Percentiles rank a stretch among this genome's conserved stretches.
These are phyloP conservation scores for Tipula unca DNA, from an alignment of 2,888 invertebrate genomes.

Conservation along the genomic window DNA sequence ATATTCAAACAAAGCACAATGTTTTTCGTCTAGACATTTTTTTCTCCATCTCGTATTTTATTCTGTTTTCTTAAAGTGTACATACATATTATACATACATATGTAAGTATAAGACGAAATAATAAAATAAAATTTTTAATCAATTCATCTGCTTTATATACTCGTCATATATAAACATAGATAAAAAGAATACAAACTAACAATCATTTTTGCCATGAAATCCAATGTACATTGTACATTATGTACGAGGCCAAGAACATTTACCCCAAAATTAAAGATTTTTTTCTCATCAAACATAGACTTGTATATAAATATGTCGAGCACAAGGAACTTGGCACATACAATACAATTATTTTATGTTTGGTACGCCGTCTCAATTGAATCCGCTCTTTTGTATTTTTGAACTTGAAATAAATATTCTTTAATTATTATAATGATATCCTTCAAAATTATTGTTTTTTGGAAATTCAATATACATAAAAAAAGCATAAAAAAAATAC, in stretches of 20 bases:
- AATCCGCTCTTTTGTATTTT: neutral
- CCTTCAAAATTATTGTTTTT: slow-evolving; percentile 8
- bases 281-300: neutral
- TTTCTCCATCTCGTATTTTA: neutral
- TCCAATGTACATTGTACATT: neutral
- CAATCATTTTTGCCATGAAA: neutral
- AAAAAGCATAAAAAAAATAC: neutral
- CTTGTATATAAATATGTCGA: neutral
- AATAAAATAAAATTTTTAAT: neutral
- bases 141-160: slow-evolving; percentile 2
- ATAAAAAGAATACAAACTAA: neutral
- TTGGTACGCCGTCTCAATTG: neutral
- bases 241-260: neutral
- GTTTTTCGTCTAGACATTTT: neutral
- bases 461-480: neutral
- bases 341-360: neutral
- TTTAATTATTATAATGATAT: neutral
- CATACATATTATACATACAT: neutral
- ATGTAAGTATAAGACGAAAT: neutral
- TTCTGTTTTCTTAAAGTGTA: slow-evolving; percentile 8
- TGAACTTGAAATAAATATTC: neutral
- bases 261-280: neutral
- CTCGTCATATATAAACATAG: neutral
- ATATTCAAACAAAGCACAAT: slow-evolving; percentile 8
- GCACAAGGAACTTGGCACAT: neutral